phyloP scores from a whole-genome alignment of 2,113 vertebrate species.

The Pipra filicauda region DNA sequence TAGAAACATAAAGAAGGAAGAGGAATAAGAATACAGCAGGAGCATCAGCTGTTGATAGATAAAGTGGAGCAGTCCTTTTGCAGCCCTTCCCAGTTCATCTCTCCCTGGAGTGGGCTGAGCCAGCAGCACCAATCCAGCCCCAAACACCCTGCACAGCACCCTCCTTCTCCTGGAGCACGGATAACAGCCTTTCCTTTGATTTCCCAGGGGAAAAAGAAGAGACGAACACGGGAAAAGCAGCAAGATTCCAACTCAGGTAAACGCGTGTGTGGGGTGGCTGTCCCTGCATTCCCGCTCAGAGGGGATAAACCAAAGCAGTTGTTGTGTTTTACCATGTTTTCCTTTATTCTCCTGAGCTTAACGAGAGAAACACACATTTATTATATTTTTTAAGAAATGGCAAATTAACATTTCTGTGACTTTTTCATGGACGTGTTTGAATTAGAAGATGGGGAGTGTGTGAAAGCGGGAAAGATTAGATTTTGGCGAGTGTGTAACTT shows the following conservation, averaged over 20 bases:
- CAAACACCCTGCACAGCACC: background rate
- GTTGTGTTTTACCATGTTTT: background rate
- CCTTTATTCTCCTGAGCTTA: background rate
- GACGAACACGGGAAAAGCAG: slow-evolving; percentile 94
- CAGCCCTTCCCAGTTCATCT: background rate
- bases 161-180: fast-evolving
- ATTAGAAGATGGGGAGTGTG: background rate
- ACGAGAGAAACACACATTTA: background rate
- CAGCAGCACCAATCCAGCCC: background rate
- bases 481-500: background rate
- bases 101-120: background rate
- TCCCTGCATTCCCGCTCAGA: background rate
- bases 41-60: background rate
- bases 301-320: background rate
- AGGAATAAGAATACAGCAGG: background rate
- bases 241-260: slow-evolving; percentile 95
- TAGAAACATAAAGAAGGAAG: background rate
- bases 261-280: background rate
- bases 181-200: background rate
- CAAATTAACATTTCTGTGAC: background rate
- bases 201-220: slow-evolving; percentile 94
- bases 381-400: background rate
- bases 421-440: background rate
- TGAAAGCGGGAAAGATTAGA: background rate
- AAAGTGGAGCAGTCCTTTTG: background rate